phyloP scores from a whole-genome alignment of 2,888 invertebrate species.

The Escarpia spicata region DNA sequence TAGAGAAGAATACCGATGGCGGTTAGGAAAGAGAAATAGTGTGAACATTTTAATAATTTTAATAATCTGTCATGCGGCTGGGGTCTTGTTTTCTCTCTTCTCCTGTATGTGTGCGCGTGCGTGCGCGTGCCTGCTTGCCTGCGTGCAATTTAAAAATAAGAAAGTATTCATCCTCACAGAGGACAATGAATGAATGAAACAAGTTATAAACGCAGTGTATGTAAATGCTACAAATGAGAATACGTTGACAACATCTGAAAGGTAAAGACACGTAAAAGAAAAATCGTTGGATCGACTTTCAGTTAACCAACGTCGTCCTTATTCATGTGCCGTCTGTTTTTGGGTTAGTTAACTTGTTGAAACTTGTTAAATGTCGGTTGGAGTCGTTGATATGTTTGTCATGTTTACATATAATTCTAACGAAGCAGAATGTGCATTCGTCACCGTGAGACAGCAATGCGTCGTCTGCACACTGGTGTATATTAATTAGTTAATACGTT shows the following conservation, averaged over 20 bases:
- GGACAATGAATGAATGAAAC: neutral
- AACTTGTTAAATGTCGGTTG: neutral
- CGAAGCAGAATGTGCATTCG: neutral
- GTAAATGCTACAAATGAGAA: neutral
- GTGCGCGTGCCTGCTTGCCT: no score
- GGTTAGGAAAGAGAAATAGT: no score
- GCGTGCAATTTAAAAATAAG: no score
- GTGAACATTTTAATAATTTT: no score
- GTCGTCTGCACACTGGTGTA: neutral
- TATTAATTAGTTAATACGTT: neutral
- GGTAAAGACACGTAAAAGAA: neutral
- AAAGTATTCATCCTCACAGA: no score
- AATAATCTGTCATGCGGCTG: no score
- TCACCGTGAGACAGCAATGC: neutral
- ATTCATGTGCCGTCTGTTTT: neutral
- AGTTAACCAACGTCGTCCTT: neutral
- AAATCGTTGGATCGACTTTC: neutral
- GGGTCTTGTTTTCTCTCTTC: no score
- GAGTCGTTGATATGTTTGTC: neutral
- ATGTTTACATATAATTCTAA: neutral
- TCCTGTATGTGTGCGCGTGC: no score
- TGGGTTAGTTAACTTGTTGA: neutral
- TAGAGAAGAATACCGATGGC: no score
- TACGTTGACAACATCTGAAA: no score
- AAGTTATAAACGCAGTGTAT: neutral